Base-by-base conservation (phyloP, 2,888 invertebrate genomes). In the Phymatocera aterrima region DNA sequence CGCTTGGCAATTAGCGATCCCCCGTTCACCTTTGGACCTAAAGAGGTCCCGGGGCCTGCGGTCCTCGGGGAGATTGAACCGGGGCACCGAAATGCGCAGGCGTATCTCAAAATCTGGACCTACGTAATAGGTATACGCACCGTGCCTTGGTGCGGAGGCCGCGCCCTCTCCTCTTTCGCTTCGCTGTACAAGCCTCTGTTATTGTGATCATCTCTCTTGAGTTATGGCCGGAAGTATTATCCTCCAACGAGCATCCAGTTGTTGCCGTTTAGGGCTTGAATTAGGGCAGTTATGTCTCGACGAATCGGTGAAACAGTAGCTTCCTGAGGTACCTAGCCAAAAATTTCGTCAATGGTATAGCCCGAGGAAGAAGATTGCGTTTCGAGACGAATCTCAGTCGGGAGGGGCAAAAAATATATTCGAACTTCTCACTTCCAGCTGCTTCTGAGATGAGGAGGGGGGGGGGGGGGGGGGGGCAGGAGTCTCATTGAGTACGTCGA, bases 181-280 rank as follows among this genome's bases (percentile, higher is more conserved):
- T 24, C 40, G 1, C 57, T 40, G 15, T 40, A n/a, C 37, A 24
- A 46, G 8, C 40, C 65, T 21, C 57, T 24, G n/a, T 21, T n/a
- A n/a, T n/a, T 24, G 31, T 34, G 51, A 51, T 51, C 34, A 51
- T 72, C 51, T 51, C 68, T 48, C 65, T 83, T 86, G 83, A 87
- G 79, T 86, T 85, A 87, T 81, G 83, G 83, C 87, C 87, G 87
- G 87, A 87, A 86, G 87, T 86, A 86, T 87, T 87, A 87, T 85
- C 85, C 83, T 79, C 81, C 81, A 80, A 81, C 79, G 83, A 84
- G 84, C 84, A 83, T 84, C 83, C 83, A 82, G 85, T 86, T 86
- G 86, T 87, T 87, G 85, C 86, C 84, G 83, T 85, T 85, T 82
- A 83, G 82, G 82, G 82, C n/a, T n/a, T n/a, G 84, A 83, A 85